These are phyloP conservation scores for Chrysochloris asiatica DNA, from an alignment of 2,113 vertebrate species.

Conservation along the genomic window DNA sequence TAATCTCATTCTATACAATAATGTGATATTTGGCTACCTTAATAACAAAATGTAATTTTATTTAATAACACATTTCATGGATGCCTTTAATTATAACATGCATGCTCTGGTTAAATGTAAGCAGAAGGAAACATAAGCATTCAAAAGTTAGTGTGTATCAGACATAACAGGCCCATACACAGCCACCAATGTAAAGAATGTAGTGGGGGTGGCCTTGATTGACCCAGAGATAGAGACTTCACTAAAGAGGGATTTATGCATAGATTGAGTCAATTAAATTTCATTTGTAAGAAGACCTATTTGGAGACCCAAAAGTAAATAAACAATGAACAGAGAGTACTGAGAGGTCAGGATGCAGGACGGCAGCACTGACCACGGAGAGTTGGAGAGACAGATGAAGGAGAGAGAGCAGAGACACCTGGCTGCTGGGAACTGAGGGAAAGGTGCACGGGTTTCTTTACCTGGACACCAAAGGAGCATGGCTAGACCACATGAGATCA, in stretches of 20 bases:
- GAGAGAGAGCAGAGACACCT: background rate
- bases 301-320: background rate
- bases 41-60: background rate
- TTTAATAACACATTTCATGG: background rate
- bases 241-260: background rate
- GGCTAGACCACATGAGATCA: background rate
- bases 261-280: background rate
- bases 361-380: background rate
- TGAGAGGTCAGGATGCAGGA: background rate
- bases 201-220: background rate
- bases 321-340: background rate
- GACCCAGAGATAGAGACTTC: background rate
- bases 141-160: background rate
- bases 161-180: background rate
- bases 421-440: background rate
- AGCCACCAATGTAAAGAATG: background rate
- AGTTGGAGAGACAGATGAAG: background rate
- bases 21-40: too few relatives aligned
- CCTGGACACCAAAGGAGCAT: background rate
- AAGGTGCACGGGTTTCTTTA: accelerated
- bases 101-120: background rate
- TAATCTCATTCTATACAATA: background rate
- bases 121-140: background rate
- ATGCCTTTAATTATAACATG: background rate
- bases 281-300: background rate